Evolutionary conservation across 1,140 invertebrate species (phyloP), one percentile per base, ranked within the genome.

Genomic region (Cephus cinctus): DNA sequence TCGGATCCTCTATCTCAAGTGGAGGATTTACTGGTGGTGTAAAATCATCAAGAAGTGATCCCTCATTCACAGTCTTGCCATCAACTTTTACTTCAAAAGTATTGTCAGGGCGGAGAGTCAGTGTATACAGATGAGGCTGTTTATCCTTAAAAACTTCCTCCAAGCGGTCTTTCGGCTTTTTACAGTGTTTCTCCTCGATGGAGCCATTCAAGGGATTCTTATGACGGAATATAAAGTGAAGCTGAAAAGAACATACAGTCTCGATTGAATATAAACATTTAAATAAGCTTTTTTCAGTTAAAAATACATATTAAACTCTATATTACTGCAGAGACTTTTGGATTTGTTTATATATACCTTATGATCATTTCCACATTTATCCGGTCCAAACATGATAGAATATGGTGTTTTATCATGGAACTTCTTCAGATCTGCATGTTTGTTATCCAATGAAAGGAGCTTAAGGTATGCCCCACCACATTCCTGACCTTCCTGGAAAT

Each of bases 381-480:
- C 97, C 6, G 97, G 97, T 2, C 96, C 97, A 80, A 99, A 99
- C 97, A 99, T 99, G 61, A 98, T 94, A 2, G 92, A 92, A 74
- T 98, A 98, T 0, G 94, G 90, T 6, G 96, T 96, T 77, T 97
- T 96, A 77, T 99, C 95, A 71, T 94, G 84, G 71, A 98, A 96
- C 52, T 87, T 79, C 44, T 83, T 86, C 18, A 98, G 79, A 71
- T 95, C 86, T 14, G 83, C 71, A 30, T 84, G 82, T 32, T 85
- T 80, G 25, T 79, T 67, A 43, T 83, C 83, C 3, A 83, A 70
- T 11, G 86, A 88, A 11, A 98, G 73, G 12, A 99, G 80, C 78
- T 99, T 99, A 1, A 99, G 74, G 73, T 99, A 99, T 6, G 95
- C 95, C 11, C 97, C 97, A 38, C 97, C 97, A 78, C 97, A 99